Evolutionary conservation across 2,113 vertebrate genomes (phyloP), one percentile per base, ranked within the genome.

Genomic region (Peromyscus leucopus): DNA sequence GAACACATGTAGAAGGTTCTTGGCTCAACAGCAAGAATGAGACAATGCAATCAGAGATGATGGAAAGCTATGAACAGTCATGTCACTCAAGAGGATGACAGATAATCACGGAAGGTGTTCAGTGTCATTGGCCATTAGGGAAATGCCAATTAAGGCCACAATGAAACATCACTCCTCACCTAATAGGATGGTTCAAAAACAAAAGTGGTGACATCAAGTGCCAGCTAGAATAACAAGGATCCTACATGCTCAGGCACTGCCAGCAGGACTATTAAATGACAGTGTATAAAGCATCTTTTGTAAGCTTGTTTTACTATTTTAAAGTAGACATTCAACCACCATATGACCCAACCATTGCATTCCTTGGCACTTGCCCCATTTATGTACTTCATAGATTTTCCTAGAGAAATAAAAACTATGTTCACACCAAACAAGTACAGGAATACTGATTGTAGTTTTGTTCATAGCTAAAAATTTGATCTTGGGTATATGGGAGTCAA

Each of bases 121-220:
- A 33, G 33, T 42, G 67, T 36, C 33, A 74, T 67, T 72, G 72
- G 57, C 13, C 57, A 72, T 51, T 80, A 59, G n/a, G 12, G 55
- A 88, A 95, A 88, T 36, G 57, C 33, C 90, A 90, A 88, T 31
- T n/a, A 83, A 93, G 95, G 51, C n/a, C n/a, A 16, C 11, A 61
- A 15, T 28, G 80, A 61, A 12, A 28, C 17, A 15, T n/a, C 13
- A 39, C 31, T 39, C 55, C 21, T 79, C 33, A 80, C 7, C 26
- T 46, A 69, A 10, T 0, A 61, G 61, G 72, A 93, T 39, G 39
- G 36, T 26, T 69, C 57, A 76, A 76, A 67, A 65, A 48, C 59
- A 46, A 7, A 42, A 4, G n/a, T 26, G 21, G 21, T 61, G 46
- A 79, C 12, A 84, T 12, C 31, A 61, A 85, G 26, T 61, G 39